Evolutionary conservation across 2,888 invertebrate genomes (phyloP).

Genomic region (Sinohyriopsis cumingii): DNA sequence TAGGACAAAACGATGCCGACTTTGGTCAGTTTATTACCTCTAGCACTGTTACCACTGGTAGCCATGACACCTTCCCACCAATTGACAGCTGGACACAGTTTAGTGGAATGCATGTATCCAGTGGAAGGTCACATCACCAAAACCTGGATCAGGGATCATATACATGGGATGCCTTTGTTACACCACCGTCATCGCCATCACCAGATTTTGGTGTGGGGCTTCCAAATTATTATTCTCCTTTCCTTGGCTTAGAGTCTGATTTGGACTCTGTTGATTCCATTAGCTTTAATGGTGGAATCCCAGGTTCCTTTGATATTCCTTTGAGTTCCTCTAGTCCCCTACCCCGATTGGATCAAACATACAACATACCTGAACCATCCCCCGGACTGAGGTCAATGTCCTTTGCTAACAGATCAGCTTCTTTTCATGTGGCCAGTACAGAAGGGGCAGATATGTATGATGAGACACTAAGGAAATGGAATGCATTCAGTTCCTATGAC

Average conservation of each 20-base stretch:
- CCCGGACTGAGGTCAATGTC: not conserved
- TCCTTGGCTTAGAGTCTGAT: conserved; percentile 18
- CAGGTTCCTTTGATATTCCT: conserved; percentile 20
- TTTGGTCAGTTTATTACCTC: too few relatives aligned
- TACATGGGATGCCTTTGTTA: conserved; percentile 43
- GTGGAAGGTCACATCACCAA: conserved; percentile 4
- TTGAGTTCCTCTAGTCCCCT: conserved; percentile 19
- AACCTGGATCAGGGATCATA: conserved; percentile 20
- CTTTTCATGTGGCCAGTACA: conserved; percentile 29
- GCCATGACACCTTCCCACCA: too few relatives aligned
- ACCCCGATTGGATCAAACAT: not conserved
- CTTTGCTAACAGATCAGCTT: conserved; percentile 10
- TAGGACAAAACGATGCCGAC: too few relatives aligned
- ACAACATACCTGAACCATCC: too few relatives aligned
- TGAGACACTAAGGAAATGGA: conserved; percentile 46
- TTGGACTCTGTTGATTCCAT: too few relatives aligned
- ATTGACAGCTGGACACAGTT: conserved; percentile 53
- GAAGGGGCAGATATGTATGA: conserved; percentile 54
- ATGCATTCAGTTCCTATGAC: conserved; percentile 41
- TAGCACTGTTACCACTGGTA: too few relatives aligned
- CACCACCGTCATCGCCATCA: conserved; percentile 38
- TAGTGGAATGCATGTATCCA: conserved; percentile 52
- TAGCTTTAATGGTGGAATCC: too few relatives aligned
- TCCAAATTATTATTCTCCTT: conserved; percentile 21
- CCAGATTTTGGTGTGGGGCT: conserved; percentile 28